phyloP scores from a whole-genome alignment of 2,113 vertebrate species.

The Ailurus styani region DNA sequence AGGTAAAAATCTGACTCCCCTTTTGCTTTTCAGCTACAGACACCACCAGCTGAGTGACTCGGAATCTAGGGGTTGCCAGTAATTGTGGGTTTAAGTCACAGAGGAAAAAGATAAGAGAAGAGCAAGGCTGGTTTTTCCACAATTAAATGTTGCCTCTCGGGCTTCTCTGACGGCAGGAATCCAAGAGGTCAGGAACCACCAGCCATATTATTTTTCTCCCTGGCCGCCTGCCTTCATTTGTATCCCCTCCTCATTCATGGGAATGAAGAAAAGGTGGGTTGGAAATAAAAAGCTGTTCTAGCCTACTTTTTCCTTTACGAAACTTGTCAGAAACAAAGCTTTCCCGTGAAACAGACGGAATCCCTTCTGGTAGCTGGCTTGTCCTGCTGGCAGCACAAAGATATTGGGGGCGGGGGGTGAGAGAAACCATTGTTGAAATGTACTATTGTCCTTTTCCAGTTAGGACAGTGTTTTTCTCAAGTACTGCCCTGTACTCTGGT shows the following conservation, averaged over 20 bases:
- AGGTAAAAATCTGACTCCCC: conserved; percentile 43
- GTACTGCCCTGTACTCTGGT: neutral
- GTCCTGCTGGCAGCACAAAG: neutral
- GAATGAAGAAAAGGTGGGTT: conserved; percentile 58
- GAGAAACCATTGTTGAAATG: neutral
- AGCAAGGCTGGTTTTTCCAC: conserved; percentile 71
- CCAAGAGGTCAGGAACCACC: conserved; percentile 66
- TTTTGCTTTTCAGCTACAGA: conserved; percentile 60
- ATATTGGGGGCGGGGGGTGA: neutral
- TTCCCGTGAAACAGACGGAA: neutral
- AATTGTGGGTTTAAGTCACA: conserved; percentile 72
- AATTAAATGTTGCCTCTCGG: conserved; percentile 70
- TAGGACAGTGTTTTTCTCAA: neutral
- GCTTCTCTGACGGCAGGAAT: conserved; percentile 58
- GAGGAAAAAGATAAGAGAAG: conserved; percentile 72
- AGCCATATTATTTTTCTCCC: conserved; percentile 65
- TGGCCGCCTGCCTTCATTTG: conserved; percentile 39
- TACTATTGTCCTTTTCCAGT: neutral
- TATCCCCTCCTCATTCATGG: conserved; percentile 59
- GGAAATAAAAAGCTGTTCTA: conserved; percentile 58
- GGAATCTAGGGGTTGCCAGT: conserved; percentile 67
- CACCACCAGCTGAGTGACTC: conserved; percentile 59
- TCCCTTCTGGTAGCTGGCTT: neutral
- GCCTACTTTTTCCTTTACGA: conserved; percentile 62
- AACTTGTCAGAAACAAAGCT: conserved; percentile 69